Conservation (phyloP, 2,888 invertebrate species). For the Ophion slaviceki region DNA sequence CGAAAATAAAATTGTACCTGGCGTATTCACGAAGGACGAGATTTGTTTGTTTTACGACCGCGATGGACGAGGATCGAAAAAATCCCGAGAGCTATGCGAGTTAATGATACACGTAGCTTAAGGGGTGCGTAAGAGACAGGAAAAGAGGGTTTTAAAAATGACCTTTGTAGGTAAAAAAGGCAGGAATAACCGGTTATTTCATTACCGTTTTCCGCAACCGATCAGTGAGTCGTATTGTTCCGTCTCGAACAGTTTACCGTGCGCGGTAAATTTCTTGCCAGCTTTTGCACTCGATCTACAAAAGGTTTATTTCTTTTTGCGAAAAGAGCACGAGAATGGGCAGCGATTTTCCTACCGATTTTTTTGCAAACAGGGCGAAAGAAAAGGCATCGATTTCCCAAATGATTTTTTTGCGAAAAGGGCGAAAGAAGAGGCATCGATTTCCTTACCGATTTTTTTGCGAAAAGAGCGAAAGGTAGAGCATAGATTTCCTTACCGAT, state of each 20-base stretch:
- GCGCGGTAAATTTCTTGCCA: no score
- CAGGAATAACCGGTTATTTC: constrained; percentile 70
- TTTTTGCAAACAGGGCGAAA: background rate
- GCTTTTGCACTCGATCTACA: no score
- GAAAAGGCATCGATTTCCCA: background rate
- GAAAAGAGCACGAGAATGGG: background rate
- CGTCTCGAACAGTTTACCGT: background rate
- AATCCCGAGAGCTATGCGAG: background rate
- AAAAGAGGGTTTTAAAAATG: constrained; percentile 11
- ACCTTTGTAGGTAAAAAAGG: background rate
- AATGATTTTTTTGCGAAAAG: background rate
- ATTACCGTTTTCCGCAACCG: constrained; percentile 77
- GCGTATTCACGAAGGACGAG: constrained; percentile 30
- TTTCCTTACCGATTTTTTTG: no score
- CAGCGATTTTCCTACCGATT: background rate
- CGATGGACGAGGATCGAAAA: constrained; percentile 23
- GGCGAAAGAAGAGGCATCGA: no score
- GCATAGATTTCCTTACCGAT: no score
- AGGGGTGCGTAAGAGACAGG: background rate
- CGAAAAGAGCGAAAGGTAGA: no score
- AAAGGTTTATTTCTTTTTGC: no score
- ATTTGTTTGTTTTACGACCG: constrained; percentile 47
- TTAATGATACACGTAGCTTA: background rate
- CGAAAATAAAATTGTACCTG: constrained; percentile 64
- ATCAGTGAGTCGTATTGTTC: constrained; percentile 52